These are phyloP conservation scores for Rhea pennata DNA, from an alignment of 2,113 vertebrate species.

Conservation along the genomic window DNA sequence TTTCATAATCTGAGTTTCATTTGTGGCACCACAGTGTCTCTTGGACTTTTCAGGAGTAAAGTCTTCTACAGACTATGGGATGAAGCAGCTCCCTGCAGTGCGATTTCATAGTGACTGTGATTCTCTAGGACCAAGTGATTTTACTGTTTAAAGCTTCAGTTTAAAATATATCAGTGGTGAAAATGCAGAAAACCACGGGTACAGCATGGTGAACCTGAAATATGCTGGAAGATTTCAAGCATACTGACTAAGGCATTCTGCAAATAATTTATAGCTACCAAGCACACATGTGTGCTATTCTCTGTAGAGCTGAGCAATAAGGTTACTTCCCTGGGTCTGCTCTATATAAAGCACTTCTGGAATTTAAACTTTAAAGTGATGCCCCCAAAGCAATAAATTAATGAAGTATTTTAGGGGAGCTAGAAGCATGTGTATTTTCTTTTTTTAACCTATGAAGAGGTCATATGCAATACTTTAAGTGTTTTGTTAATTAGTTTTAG, in stretches of 20 bases:
- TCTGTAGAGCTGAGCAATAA: not conserved
- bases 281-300: fast-evolving
- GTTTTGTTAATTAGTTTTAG: not conserved
- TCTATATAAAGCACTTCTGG: not conserved
- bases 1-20: fast-evolving
- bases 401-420: not conserved
- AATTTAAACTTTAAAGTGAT: not conserved
- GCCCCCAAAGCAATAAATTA: not conserved
- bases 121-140: not conserved
- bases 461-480: not conserved
- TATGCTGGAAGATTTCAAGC: not conserved
- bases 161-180: not conserved
- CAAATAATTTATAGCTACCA: not conserved
- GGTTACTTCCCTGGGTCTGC: not conserved
- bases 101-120: fast-evolving
- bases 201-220: not conserved
- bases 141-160: not conserved
- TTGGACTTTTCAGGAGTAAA: not conserved
- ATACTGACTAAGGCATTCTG: not conserved
- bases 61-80: not conserved
- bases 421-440: not conserved
- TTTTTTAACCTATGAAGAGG: not conserved
- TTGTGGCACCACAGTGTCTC: not conserved
- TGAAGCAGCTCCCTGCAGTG: not conserved
- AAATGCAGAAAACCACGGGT: not conserved